Base-by-base conservation (phyloP, 35 echinoderm and acorn worm genomes). In the Acanthaster planci region DNA sequence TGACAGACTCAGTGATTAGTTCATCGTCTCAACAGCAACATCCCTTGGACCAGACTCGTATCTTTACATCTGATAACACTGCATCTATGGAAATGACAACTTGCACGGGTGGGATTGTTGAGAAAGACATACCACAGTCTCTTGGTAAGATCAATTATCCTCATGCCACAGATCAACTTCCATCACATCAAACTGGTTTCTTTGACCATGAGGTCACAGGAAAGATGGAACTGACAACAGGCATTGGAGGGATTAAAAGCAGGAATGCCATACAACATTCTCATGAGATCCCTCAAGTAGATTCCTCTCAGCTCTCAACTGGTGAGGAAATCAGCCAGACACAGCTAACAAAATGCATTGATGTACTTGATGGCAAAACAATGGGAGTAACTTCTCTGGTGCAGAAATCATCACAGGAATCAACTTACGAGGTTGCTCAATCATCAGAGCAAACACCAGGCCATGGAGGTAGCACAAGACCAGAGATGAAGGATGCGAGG, bases 31-130 rank as follows among this genome's bases (percentile, higher is more conserved):
- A 64, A 35, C 32, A 44, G 60, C 42, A 47, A 4, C 12, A 21
- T 47, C 42, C 42, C 42, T 12, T 6, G 12, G 39, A 75, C 37
- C 34, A 75, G 35, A 50, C 60, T 19, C 32, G 68, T 26, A 34
- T 76, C 84, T 76, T 52, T 76, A 59, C 68, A 52, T 77, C 84
- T 67, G 84, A 86, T 5, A 40, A 85, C 54, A 85, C 83, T 39
- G 83, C 83, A 38, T 38, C 30, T 30, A 85, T 85, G 83, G 83
- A 85, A 8, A 85, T 85, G 38, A 85, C 83, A 29, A 51, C 83
- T 0, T 85, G 47, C 52, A 10, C 55, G 23, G 80, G 77, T 15
- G 38, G 38, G 8, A 19, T 44, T 6, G 18, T 5, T 6, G 38
- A 23, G 18, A 52, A 79, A 21, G 7, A 12, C 2, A 52, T 52